Evolutionary conservation across 2,113 vertebrate genomes (phyloP), one percentile per base, ranked within the genome.

Genomic region (Tupaia chinensis): DNA sequence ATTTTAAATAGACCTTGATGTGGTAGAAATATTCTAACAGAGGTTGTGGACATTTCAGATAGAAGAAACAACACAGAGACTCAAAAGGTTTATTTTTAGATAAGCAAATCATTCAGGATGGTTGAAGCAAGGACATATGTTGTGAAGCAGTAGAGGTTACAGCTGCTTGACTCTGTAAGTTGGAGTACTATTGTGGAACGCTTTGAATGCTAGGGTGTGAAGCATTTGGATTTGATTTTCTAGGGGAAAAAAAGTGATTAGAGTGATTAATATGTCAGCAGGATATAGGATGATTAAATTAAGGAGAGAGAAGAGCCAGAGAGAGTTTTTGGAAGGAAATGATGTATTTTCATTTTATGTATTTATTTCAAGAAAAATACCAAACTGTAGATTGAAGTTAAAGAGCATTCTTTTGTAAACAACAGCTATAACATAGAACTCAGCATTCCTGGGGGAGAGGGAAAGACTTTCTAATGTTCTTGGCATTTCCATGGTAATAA

Each of bases 221-320:
- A 89, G 70, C 97, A 98, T 97, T 96, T 97, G 95, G 94, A 92
- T 96, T 96, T 97, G 97, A 98, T 98, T 98, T 97, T 77, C 95
- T 96, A 96, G 96, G 93, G 93, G 96, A 95, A 98, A 70, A 94
- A 97, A 91, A 97, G 81, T 96, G 97, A 97, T 96, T 96, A 93
- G 95, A 86, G 94, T 95, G 95, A 98, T 97, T 97, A 98, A 97
- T 98, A 94, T 96, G 95, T 98, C 96, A 96, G 89, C 97, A 95
- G 83, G 89, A 96, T 95, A 96, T 87, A 91, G 91, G 83, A 91
- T 98, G 96, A 97, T 96, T 98, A 91, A 97, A 96, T 98, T 86
- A 97, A 94, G 76, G 29, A 87, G 78, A 85, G 69, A 94, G 74
- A 81, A 65, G 82, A 95, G 82, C 65, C 91, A 89, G 68, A 76